These are phyloP conservation scores for Ailurus styani DNA, from an alignment of 2,113 vertebrate species.

Conservation along the genomic window DNA sequence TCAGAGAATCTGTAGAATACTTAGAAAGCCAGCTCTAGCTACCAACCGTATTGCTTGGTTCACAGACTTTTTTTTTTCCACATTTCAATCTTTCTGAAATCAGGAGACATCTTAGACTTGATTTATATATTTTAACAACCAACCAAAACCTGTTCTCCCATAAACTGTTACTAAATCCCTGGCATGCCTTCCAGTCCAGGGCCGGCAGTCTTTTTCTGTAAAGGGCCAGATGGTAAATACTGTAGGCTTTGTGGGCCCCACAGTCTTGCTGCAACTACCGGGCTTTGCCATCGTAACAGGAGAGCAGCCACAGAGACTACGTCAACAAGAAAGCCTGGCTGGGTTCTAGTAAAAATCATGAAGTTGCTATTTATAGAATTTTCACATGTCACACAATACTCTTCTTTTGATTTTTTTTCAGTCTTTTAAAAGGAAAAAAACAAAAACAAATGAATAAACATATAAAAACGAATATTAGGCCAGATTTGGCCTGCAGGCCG, in stretches of 20 bases:
- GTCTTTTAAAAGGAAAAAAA: neutral
- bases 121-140: neutral
- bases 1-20: neutral
- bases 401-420: neutral
- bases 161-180: neutral
- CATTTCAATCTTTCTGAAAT: slow-evolving; percentile 21
- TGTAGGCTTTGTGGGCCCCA: neutral
- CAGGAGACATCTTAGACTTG: neutral
- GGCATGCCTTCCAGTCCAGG: neutral
- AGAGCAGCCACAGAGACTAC: neutral
- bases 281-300: accelerated
- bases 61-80: neutral
- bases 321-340: neutral
- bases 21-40: neutral
- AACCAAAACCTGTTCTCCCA: neutral
- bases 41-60: neutral
- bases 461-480: neutral
- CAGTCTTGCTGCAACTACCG: neutral
- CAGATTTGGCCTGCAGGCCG: neutral
- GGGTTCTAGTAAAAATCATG: neutral
- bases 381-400: neutral
- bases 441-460: neutral
- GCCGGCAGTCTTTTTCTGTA: neutral
- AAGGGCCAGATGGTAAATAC: neutral
- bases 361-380: neutral